A percentile compares a stretch with the other conserved stretches of the same genome.
Conservation (phyloP, 2,888 invertebrate genomes). For the Plagiodera versicolora region DNA sequence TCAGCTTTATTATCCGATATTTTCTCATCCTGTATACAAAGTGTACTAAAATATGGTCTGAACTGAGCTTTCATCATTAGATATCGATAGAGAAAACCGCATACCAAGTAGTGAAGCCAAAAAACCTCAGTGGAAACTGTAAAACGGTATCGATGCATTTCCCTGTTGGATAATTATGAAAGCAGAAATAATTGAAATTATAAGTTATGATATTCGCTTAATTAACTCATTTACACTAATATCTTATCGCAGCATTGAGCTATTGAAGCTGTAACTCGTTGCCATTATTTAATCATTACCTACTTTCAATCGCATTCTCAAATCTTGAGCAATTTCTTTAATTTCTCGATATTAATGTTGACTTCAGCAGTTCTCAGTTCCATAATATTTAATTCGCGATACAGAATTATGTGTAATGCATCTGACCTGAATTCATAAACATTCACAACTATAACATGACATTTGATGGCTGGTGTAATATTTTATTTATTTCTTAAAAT, state of each 20-base stretch:
- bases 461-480: conserved; percentile 26
- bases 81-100: too few species aligned
- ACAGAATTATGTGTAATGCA: conserved; percentile 15
- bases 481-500: conserved; percentile 26
- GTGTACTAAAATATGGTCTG: too few species aligned
- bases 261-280: neutral
- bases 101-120: neutral
- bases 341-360: neutral
- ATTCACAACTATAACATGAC: conserved; percentile 18
- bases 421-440: conserved; percentile 25
- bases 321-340: conserved; percentile 7
- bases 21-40: too few species aligned
- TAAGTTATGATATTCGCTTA: neutral
- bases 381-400: conserved; percentile 10
- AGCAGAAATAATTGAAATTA: neutral
- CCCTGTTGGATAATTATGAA: neutral
- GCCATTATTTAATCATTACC: conserved; percentile 1
- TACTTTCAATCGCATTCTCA: conserved; percentile 7
- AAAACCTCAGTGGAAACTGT: neutral
- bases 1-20: too few species aligned
- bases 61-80: too few species aligned
- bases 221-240: neutral
- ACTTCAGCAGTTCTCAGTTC: neutral
- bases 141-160: neutral
- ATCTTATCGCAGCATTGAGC: neutral